Conservation (phyloP, 1,140 invertebrate genomes). For the Drosophila subobscura region DNA sequence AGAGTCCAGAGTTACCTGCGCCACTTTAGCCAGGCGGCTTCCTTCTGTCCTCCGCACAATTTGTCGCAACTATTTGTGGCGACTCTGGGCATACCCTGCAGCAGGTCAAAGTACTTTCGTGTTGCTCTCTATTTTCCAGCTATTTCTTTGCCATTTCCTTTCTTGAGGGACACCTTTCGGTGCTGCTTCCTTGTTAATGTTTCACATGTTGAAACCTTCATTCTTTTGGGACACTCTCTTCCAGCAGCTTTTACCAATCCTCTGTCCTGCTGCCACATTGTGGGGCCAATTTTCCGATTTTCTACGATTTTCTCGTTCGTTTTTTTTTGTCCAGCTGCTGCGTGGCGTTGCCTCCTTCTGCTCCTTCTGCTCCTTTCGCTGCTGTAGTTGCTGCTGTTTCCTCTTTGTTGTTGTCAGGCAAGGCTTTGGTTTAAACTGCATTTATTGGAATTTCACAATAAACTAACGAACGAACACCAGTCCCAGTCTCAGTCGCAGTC, state of each 20-base stretch:
- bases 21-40: slow-evolving; percentile 2
- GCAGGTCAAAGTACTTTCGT: no score
- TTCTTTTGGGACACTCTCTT: neutral
- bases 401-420: slow-evolving; percentile 15
- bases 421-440: slow-evolving; percentile 46
- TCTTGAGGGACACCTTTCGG: no score
- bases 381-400: neutral
- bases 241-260: neutral
- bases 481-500: no score
- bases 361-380: neutral
- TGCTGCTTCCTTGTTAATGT: no score
- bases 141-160: no score
- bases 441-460: slow-evolving; percentile 80
- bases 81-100: no score
- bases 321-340: slow-evolving; percentile 11
- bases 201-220: slow-evolving; percentile 1
- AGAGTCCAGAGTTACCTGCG: slow-evolving; percentile 17
- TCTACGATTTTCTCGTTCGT: slow-evolving; percentile 46
- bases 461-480: slow-evolving; percentile 46
- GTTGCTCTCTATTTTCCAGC: no score
- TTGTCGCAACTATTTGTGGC: neutral
- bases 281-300: slow-evolving; percentile 72
- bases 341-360: neutral
- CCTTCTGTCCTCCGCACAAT: slow-evolving; percentile 7
- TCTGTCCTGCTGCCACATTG: slow-evolving; percentile 16